A percentile compares a stretch with the other conserved stretches of the same genome.
Evolutionary conservation across 2,113 vertebrate species (phyloP).

Genomic region (Accipiter virgatus): DNA sequence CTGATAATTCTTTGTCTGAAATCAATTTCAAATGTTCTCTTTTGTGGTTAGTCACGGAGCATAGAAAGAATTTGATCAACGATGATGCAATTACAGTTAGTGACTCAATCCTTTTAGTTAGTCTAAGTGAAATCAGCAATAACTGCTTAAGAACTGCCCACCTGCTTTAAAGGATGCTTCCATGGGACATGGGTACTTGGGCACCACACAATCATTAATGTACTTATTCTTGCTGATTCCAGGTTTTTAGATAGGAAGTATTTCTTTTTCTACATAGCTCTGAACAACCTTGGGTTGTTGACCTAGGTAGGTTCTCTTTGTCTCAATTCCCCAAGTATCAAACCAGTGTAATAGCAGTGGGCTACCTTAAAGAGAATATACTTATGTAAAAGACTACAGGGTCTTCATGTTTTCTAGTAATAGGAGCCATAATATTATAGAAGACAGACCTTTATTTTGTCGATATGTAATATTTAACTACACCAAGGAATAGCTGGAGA

Average conservation of each 20-base stretch:
- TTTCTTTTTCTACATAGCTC: neutral
- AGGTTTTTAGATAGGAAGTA: neutral
- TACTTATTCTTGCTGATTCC: neutral
- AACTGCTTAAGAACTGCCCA: neutral
- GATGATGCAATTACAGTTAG: neutral
- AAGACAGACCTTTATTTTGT: neutral
- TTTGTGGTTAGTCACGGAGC: neutral
- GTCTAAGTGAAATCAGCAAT: neutral
- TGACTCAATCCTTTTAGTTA: neutral
- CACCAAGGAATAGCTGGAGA: neutral
- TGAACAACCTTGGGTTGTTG: neutral
- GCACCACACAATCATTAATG: neutral
- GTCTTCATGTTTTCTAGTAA: neutral
- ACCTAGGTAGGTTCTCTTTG: neutral
- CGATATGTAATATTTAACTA: neutral
- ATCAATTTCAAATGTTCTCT: neutral
- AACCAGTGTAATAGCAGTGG: neutral
- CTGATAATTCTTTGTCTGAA: neutral
- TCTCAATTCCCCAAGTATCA: neutral
- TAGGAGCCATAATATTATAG: neutral
- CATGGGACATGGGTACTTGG: neutral
- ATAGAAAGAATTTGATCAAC: neutral
- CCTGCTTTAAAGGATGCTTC: neutral
- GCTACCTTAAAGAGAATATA: neutral
- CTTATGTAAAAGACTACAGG: neutral